Evolutionary conservation across 2,888 invertebrate species (phyloP).

Genomic region (Altica lythri): DNA sequence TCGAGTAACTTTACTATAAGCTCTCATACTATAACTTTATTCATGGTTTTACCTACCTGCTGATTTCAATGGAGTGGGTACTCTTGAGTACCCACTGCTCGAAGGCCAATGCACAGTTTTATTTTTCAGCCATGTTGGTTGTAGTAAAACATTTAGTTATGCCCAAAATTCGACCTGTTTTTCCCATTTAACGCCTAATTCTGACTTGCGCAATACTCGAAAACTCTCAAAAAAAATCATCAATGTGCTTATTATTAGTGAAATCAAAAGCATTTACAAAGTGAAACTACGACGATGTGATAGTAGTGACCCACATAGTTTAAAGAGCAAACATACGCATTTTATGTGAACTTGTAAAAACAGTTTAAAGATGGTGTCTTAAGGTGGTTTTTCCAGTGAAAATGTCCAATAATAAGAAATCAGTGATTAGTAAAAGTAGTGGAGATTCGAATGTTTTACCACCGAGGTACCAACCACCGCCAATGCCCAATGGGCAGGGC

Average conservation of each 20-base stretch:
- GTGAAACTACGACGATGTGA: conserved; percentile 45
- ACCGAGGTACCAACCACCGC: conserved; percentile 80
- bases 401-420: conserved; percentile 59
- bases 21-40: not conserved
- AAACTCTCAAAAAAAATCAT: conserved; percentile 6
- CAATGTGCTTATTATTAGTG: conserved; percentile 13
- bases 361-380: conserved; percentile 33
- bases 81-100: conserved; percentile 6
- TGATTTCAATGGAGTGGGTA: conserved; percentile 1
- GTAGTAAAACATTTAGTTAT: conserved; percentile 4
- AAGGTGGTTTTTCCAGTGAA: conserved; percentile 32
- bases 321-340: conserved; percentile 48
- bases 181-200: conserved; percentile 4
- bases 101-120: conserved; percentile 12
- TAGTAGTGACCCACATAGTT: conserved; percentile 53
- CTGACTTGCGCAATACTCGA: conserved; percentile 6
- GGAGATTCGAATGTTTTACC: conserved; percentile 59
- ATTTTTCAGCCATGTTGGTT: conserved; percentile 43
- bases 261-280: conserved; percentile 25
- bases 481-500: conserved; percentile 65
- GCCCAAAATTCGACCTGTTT: conserved; percentile 10
- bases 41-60: conserved; percentile 1
- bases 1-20: not conserved
- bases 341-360: conserved; percentile 31
- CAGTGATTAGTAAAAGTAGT: conserved; percentile 51